Base-by-base conservation (phyloP, 2,797 vertebrate genomes). In the Labroides dimidiatus region DNA sequence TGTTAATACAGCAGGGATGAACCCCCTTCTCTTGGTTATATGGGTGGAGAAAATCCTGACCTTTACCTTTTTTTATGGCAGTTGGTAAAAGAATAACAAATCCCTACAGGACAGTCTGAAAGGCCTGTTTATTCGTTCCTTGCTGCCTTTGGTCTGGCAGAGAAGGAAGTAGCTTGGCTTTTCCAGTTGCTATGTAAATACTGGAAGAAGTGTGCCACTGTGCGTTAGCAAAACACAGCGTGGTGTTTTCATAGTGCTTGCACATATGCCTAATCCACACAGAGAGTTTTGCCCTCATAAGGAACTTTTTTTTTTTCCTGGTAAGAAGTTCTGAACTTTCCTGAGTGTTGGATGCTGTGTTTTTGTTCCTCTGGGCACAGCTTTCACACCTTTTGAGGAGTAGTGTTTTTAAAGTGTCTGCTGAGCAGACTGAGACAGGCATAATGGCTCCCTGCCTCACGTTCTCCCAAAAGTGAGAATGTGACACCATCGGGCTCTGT, bases 181-280 rank as follows among this genome's bases (percentile, higher is more conserved):
- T 86, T 89, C 67, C 73, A 85, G 77, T 72, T 50, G 63, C 87
- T 81, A 44, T 71, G 81, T 86, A 88, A 93, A 88, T 84, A 87
- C 78, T 19, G 66, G 70, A 82, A 87, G 75, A 84, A 85, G 87
- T 84, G 89, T 90, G 83, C 81, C 84, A 85, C 86, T 87, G 87
- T 84, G 82, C 73, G 80, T 78, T 54, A 67, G 68, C 52, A 75
- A 74, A 86, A 87, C 75, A 68, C 72, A 51, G 73, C 68, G 16
- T 64, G 65, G 42, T 81, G 58, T 79, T 91, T 89, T 89, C 79
- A 81, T 71, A 85, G 59, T 63, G 61, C 67, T 56, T 67, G 73
- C 60, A 59, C 59, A 66, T 59, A 53, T 19, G 15, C 30, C 73
- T 80, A 81, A 88, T 85, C 72, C 64, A 63, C 67, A 60, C 53